Conservation (phyloP, 2,113 vertebrate genomes). For the Melospiza georgiana region DNA sequence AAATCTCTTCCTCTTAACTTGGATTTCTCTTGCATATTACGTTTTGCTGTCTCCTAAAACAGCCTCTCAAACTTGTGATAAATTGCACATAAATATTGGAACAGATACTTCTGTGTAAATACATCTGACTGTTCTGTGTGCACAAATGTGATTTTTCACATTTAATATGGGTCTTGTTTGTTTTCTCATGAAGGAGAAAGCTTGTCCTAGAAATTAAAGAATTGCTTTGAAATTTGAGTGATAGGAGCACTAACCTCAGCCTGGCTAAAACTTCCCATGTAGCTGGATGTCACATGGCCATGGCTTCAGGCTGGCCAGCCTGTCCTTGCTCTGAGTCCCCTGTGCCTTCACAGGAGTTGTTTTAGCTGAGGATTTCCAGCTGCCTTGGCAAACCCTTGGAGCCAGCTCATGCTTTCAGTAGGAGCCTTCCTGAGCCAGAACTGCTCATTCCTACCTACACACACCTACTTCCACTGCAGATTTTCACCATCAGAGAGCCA, state of each 20-base stretch:
- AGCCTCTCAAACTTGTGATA: background rate
- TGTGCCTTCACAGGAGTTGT: background rate
- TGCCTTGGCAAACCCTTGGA: background rate
- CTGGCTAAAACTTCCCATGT: background rate
- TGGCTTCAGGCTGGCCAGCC: background rate
- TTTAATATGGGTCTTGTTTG: background rate
- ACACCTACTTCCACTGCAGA: background rate
- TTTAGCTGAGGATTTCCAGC: slow-evolving; percentile 9
- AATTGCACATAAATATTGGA: background rate
- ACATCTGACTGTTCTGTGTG: background rate
- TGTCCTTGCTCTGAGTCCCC: background rate
- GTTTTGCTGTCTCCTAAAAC: background rate
- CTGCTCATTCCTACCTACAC: background rate
- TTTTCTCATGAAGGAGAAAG: background rate
- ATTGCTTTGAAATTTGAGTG: background rate
- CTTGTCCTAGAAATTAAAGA: background rate
- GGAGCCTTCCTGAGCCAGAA: background rate
- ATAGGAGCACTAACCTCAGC: background rate
- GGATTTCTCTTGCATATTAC: background rate
- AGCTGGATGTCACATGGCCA: background rate
- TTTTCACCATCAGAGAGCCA: background rate
- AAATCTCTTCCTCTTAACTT: background rate
- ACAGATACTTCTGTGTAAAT: background rate
- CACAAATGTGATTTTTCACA: background rate
- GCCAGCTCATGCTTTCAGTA: background rate